A percentile compares a stretch with the other conserved stretches of the same genome.
Conservation (phyloP, 1,140 invertebrate species). For the Bombus confusus region DNA sequence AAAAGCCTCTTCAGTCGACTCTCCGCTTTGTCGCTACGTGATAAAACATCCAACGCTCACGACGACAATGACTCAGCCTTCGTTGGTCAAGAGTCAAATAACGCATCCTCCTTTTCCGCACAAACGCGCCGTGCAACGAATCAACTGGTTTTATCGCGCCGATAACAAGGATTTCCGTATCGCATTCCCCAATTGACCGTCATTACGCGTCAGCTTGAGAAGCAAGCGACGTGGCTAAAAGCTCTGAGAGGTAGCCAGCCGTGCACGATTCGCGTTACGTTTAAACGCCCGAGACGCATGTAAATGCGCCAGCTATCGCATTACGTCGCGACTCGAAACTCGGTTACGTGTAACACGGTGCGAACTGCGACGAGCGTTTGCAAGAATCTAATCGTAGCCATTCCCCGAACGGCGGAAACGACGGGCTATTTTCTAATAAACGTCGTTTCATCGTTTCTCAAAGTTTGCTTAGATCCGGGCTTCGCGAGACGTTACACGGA, state of each 20-base stretch:
- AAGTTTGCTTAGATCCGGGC: neutral
- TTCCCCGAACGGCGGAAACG: neutral
- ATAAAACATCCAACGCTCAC: neutral
- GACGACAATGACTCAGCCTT: neutral
- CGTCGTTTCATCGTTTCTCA: neutral
- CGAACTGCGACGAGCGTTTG: neutral
- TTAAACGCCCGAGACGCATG: slow-evolving; percentile 2
- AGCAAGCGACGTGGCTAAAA: neutral
- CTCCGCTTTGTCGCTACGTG: neutral
- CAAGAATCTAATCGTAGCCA: neutral
- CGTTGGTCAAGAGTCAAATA: no score
- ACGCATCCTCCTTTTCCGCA: no score
- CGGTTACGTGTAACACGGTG: slow-evolving; percentile 10
- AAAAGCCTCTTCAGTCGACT: neutral
- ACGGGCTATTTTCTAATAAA: slow-evolving; percentile 23
- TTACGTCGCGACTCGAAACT: slow-evolving; percentile 14
- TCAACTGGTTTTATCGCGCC: no score
- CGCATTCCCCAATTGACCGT: neutral
- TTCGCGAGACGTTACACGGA: neutral
- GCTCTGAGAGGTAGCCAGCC: neutral
- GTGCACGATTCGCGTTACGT: slow-evolving; percentile 7
- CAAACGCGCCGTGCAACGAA: neutral
- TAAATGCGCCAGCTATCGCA: slow-evolving; percentile 9
- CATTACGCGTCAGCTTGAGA: neutral
- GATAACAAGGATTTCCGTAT: neutral